Percentiles rank a stretch among this genome's conserved stretches.
Evolutionary conservation across 2,888 invertebrate genomes (phyloP).

Genomic region (Salpingus planirostris): DNA sequence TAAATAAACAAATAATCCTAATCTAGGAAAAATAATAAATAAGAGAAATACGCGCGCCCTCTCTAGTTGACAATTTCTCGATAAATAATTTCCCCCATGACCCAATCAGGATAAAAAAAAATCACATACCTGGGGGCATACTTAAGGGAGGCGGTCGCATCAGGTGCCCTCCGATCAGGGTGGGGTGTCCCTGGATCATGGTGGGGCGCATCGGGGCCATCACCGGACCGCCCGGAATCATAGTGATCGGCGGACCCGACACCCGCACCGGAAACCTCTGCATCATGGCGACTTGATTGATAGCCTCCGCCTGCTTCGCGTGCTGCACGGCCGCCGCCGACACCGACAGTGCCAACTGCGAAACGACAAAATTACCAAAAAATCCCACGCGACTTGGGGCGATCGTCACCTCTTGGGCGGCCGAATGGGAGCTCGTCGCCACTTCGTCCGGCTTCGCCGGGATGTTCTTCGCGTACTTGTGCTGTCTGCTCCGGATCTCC

Average conservation of each 20-base stretch:
- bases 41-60: no score
- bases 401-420: conserved; percentile 38
- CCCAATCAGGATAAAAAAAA: no score
- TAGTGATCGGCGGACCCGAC: conserved; percentile 39
- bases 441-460: conserved; percentile 33
- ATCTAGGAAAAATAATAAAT: no score
- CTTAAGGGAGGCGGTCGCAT: conserved; percentile 57
- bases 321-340: conserved; percentile 43
- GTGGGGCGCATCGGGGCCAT: conserved; percentile 48
- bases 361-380: no score
- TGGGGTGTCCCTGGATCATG: conserved; percentile 45
- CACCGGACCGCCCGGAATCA: conserved; percentile 44
- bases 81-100: no score
- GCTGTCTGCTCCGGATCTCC: conserved; percentile 64
- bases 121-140: conserved; percentile 57
- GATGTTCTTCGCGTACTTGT: conserved; percentile 49
- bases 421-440: conserved; percentile 28
- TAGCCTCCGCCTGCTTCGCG: conserved; percentile 38
- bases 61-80: no score
- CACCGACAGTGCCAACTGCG: conserved; percentile 42
- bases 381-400: no score
- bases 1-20: no score
- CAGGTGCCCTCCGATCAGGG: conserved; percentile 49
- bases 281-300: conserved; percentile 38
- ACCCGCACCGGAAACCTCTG: conserved; percentile 44